A percentile compares a stretch with the other conserved stretches of the same genome.
Evolutionary conservation across 2,113 vertebrate species (phyloP).

Genomic region (Hippocampus mohnikei): DNA sequence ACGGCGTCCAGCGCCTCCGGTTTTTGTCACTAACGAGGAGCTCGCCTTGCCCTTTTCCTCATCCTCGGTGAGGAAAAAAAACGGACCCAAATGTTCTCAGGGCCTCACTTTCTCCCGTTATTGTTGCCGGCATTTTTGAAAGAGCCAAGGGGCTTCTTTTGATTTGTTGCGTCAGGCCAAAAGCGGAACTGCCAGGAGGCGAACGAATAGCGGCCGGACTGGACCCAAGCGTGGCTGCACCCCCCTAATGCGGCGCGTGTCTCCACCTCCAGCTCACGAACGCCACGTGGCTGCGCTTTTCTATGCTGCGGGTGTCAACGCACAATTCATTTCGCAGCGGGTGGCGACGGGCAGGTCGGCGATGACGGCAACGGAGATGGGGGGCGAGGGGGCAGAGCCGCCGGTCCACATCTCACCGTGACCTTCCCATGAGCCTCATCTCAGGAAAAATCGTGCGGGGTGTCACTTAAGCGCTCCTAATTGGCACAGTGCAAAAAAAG

Average conservation of each 20-base stretch:
- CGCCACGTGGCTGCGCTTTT: constrained; percentile 13
- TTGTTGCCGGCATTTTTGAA: not conserved
- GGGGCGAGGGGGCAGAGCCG: constrained; percentile 30
- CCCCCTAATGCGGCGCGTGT: constrained; percentile 6
- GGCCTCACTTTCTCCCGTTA: constrained; percentile 9
- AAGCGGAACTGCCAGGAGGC: constrained; percentile 33
- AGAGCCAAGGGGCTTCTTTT: constrained; percentile 22
- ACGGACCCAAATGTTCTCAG: too few species aligned
- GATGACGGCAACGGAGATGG: constrained; percentile 24
- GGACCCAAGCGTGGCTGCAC: constrained; percentile 25
- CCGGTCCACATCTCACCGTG: constrained; percentile 46
- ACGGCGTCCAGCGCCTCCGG: too few species aligned
- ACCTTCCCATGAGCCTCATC: constrained; percentile 43
- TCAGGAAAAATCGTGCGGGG: constrained; percentile 40
- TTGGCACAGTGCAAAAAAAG: constrained; percentile 46
- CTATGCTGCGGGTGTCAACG: not conserved
- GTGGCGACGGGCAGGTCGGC: not conserved
- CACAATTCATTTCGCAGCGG: constrained; percentile 6
- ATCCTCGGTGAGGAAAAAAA: not conserved
- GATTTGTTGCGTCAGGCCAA: constrained; percentile 35
- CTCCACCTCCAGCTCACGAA: constrained; percentile 50
- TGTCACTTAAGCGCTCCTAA: constrained; percentile 57
- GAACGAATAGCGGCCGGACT: constrained; percentile 30
- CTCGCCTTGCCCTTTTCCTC: too few species aligned
- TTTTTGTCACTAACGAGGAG: too few species aligned